Base-by-base conservation (phyloP, 2,113 vertebrate genomes). In the Mormyrus lacerda region DNA sequence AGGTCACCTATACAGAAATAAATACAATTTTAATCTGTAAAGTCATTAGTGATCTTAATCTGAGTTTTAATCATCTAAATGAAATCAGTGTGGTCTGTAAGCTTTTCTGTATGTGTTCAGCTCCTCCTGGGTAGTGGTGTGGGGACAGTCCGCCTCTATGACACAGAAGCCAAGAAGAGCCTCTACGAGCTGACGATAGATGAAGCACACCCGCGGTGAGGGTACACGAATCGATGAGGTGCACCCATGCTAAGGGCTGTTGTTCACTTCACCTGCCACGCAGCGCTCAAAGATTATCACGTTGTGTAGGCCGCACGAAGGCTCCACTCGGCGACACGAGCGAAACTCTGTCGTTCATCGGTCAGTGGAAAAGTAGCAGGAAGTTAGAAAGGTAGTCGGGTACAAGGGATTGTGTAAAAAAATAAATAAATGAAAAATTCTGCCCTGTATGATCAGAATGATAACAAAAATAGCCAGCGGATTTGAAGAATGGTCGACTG, bases 91-190 rank as follows among this genome's bases (percentile, higher is more conserved):
- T 51, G n/a, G 83, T 91, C 48, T 91, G 83, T 50, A 27, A 84
- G 39, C 0, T 31, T 24, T 69, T 15, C 85, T 45, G 44, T 90
- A 47, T 91, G n/a, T 69, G 65, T 7, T 89, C 91, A 99, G 98
- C 93, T 99, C n/a, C 92, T 99, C 87, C 94, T 99, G 89, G 98
- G 98, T 90, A 99, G 98, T 6, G 98, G 97, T 0, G 96, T 98
- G 0, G 98, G 98, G 3, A 99, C 98, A 0, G 98, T 99, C 58
- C 96, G 97, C 31, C 97, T 99, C 1, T 99, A 99, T 3, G 98
- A 99, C 91, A 99, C 98, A 0, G 98, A 99, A 45, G 97, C 97
- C 0, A 99, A 99, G 96, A 99, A 99, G 95, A 99, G 97, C 89
- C 96, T 99, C 45, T 99, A 97, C 73, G 98, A 99, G 93, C 97